Conservation (phyloP, 2,797 vertebrate genomes). For the Anguilla obscura region DNA sequence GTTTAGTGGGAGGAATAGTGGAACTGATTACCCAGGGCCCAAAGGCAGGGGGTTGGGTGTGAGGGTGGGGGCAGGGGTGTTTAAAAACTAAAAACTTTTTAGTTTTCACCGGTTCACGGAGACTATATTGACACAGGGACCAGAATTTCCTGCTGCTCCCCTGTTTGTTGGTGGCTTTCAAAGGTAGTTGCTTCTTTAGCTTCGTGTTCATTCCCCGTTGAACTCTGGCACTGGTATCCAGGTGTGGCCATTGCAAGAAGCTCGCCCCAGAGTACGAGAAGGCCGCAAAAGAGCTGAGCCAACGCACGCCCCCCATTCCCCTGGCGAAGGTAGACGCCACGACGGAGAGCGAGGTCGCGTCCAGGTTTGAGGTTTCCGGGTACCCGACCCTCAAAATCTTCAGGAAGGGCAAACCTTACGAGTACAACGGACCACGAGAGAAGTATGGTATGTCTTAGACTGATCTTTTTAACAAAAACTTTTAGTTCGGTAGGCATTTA, state of each 20-base stretch:
- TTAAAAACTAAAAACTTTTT: too few species aligned
- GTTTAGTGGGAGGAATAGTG: too few species aligned
- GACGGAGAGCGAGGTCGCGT: conserved; percentile 78
- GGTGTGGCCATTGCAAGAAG: conserved; percentile 96
- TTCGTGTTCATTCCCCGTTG: neutral
- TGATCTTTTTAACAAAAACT: neutral
- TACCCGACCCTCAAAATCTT: conserved; percentile 96
- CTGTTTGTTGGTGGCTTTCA: neutral
- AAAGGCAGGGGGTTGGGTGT: too few species aligned
- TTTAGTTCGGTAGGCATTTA: too few species aligned
- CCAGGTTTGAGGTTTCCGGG: conserved; percentile 83
- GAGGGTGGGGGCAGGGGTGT: too few species aligned
- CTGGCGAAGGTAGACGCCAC: conserved; percentile 92
- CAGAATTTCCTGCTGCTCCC: too few species aligned
- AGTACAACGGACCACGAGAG: conserved; percentile 93
- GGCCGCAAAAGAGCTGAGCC: conserved; percentile 85
- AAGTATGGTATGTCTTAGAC: conserved; percentile 75
- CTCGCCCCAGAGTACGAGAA: conserved; percentile 96
- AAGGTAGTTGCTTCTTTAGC: conserved; percentile 26
- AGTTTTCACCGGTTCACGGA: too few species aligned
- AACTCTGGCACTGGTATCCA: conserved; percentile 46
- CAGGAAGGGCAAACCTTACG: conserved; percentile 88
- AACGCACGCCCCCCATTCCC: conserved; percentile 80
- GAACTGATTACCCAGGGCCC: too few species aligned
- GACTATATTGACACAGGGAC: too few species aligned